Evolutionary conservation across 2,888 invertebrate genomes (phyloP).

Genomic region (Netelia inedita): DNA sequence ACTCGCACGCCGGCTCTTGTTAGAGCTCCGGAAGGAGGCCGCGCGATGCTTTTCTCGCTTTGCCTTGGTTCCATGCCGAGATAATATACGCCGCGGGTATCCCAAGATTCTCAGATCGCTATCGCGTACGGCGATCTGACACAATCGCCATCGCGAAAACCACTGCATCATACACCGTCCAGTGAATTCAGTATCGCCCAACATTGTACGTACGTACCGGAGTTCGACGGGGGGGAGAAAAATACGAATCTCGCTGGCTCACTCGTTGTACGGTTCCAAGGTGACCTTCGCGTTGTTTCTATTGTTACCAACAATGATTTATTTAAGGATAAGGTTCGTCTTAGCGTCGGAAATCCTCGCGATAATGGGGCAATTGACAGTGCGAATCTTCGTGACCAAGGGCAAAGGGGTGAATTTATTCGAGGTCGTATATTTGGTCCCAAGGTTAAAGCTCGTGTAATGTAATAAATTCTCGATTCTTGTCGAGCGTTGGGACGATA

Average conservation of each 20-base stretch:
- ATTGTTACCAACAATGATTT: too few relatives aligned
- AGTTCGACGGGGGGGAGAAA: too few relatives aligned
- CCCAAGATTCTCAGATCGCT: slow-evolving; percentile 63
- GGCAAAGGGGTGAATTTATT: too few relatives aligned
- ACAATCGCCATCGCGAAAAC: slow-evolving; percentile 61
- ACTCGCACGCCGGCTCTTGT: slow-evolving; percentile 8
- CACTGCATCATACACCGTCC: slow-evolving; percentile 12
- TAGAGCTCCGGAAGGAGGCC: slow-evolving; percentile 30
- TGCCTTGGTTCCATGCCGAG: neutral
- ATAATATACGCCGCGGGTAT: slow-evolving; percentile 54
- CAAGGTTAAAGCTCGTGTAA: too few relatives aligned
- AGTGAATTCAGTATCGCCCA: neutral
- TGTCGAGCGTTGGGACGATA: neutral
- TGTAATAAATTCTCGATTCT: neutral
- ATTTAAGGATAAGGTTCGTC: too few relatives aligned
- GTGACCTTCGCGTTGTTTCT: too few relatives aligned
- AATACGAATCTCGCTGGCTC: too few relatives aligned
- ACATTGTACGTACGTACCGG: neutral
- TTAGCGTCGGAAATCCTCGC: too few relatives aligned
- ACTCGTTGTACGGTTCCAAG: too few relatives aligned
- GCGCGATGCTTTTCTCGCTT: neutral
- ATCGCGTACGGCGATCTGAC: slow-evolving; percentile 63
- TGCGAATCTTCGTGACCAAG: too few relatives aligned
- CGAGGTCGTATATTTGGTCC: too few relatives aligned
- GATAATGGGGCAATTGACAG: too few relatives aligned